Conservation (phyloP, 2,113 vertebrate species). For the Centropus bengalensis region DNA sequence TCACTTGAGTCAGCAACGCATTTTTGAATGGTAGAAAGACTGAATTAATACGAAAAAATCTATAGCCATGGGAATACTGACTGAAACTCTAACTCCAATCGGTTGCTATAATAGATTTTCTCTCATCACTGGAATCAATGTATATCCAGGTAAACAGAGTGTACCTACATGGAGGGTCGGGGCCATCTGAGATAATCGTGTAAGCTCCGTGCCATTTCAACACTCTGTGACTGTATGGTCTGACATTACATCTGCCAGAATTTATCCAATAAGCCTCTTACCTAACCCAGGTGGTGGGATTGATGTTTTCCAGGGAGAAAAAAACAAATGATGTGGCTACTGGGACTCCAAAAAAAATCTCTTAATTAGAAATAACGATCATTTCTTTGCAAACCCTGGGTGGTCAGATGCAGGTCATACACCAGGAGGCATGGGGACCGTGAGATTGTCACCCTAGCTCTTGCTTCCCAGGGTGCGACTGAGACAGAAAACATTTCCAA, state of each 20-base stretch:
- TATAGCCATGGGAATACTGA: background rate
- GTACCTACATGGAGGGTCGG: background rate
- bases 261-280: background rate
- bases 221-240: background rate
- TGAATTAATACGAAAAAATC: background rate
- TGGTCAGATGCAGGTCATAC: background rate
- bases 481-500: background rate
- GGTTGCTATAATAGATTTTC: background rate
- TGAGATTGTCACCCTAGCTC: background rate
- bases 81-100: background rate
- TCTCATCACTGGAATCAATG: background rate
- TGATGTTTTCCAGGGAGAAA: background rate
- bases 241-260: background rate
- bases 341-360: background rate
- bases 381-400: rapidly evolving
- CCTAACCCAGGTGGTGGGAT: background rate
- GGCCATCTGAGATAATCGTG: background rate
- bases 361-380: background rate
- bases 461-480: background rate
- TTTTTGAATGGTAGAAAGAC: background rate
- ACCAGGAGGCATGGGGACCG: rapidly evolving
- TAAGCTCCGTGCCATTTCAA: background rate
- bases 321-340: background rate
- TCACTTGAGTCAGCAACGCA: background rate
- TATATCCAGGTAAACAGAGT: background rate